These are phyloP conservation scores for Isoperla grammatica DNA, from an alignment of 2,888 invertebrate species.

Conservation along the genomic window DNA sequence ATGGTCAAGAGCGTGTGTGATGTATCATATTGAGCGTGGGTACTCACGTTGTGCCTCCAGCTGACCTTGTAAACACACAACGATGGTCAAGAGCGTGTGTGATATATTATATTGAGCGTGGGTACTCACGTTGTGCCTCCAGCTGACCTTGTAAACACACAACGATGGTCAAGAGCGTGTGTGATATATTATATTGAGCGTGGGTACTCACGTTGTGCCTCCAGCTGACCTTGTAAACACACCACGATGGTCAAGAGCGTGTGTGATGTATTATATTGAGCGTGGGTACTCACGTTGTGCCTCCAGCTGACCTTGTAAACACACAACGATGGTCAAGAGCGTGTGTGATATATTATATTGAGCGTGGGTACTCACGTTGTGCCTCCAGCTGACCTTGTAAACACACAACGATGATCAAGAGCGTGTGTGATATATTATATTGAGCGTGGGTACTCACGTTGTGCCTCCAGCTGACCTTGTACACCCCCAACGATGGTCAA, in stretches of 20 bases:
- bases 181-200: background rate
- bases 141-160: constrained; percentile 56
- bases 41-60: constrained; percentile 70
- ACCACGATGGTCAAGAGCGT: too few relatives aligned
- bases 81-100: too few relatives aligned
- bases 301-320: constrained; percentile 65
- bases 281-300: constrained; percentile 59
- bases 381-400: constrained; percentile 67
- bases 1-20: too few relatives aligned
- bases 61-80: constrained; percentile 53
- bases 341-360: too few relatives aligned
- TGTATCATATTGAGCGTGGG: background rate
- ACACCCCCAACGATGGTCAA: constrained; percentile 35
- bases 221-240: constrained; percentile 62
- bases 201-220: constrained; percentile 61
- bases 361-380: constrained; percentile 56
- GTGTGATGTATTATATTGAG: too few relatives aligned
- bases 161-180: too few relatives aligned
- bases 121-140: constrained; percentile 66
- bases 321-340: too few relatives aligned
- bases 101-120: background rate
- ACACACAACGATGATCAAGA: too few relatives aligned
- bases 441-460: constrained; percentile 53
- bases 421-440: too few relatives aligned
- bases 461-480: constrained; percentile 71